phyloP scores from a whole-genome alignment of 1,140 invertebrate genomes.

The Wiebesia pumilae region DNA sequence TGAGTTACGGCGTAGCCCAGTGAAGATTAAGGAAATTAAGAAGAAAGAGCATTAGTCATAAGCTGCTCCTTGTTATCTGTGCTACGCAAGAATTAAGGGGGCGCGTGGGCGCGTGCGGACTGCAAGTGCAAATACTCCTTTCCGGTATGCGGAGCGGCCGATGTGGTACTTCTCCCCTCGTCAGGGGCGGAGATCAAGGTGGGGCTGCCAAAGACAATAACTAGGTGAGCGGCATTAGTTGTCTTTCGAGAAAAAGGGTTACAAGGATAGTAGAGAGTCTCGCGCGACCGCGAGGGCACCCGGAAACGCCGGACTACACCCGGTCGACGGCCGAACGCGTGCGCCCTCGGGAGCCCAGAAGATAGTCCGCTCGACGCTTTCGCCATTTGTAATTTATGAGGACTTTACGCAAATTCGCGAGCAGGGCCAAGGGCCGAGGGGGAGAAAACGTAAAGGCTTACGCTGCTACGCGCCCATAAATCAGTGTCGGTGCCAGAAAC shows the following conservation, averaged over 20 bases:
- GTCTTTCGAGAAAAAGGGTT: constrained; percentile 42
- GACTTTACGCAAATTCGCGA: constrained; percentile 62
- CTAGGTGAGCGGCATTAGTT: constrained; percentile 38
- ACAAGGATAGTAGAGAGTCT: neutral
- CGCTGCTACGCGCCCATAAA: constrained; percentile 54
- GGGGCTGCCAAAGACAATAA: constrained; percentile 23
- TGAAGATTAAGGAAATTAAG: constrained; percentile 12
- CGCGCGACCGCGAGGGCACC: constrained; percentile 7
- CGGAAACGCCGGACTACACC: neutral
- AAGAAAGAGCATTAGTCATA: constrained; percentile 13
- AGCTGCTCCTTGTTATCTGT: neutral
- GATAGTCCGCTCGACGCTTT: neutral
- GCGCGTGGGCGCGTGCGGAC: constrained; percentile 5
- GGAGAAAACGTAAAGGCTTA: constrained; percentile 43
- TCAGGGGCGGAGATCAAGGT: neutral
- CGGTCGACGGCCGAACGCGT: neutral
- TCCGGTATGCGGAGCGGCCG: neutral
- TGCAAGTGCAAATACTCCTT: neutral
- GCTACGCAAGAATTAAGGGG: constrained; percentile 31
- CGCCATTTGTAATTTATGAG: constrained; percentile 60
- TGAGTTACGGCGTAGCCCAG: neutral
- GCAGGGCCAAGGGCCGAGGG: neutral
- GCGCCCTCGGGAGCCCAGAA: constrained; percentile 1
- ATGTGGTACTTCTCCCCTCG: neutral
- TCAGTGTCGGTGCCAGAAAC: constrained; percentile 54